Evolutionary conservation across 2,797 vertebrate genomes (phyloP), one percentile per base, ranked within the genome.

Genomic region (Pampus argenteus): DNA sequence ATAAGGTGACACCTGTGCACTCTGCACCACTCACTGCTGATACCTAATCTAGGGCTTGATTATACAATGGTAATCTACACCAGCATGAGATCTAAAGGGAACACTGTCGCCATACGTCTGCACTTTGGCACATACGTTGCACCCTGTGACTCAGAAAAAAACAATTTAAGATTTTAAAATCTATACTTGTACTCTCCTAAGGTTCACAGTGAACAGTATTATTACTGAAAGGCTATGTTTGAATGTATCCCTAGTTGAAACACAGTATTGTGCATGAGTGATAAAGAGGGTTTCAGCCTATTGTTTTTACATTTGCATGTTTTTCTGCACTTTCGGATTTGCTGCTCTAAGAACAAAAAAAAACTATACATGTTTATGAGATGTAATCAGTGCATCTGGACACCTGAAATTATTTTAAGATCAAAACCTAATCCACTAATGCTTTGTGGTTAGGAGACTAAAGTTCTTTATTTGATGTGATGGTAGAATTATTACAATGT

Each of bases 41-140:
- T 67, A 91, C 82, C 73, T 83, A 86, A 92, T 88, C 87, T 82
- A 57, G 61, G 63, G 52, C 51, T 74, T 81, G 82, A 83, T 88
- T 87, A 82, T 66, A 79, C 68, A 76, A 80, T 14, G 1, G 88
- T 84, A 86, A 90, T 74, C 63, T 74, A 89, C 79, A 92, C 91
- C 86, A 87, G 83, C 67, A 76, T 56, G 72, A 66, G 74, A 82
- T 67, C 63, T 47, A 82, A 57, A 78, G 62, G 59, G 61, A 72
- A 42, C 2, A 2, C 57, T 54, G 66, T 42, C 63, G 60, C 66
- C 69, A 42, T 56, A 52, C 18, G 38, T 40, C 29, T 74, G 65
- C 49, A 65, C 51, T 65, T 72, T 56, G 20, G 63, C 36, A 55
- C 66, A 67, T n/a, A 50, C 20, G 6, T 73, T 55, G 62, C 6